Conservation (phyloP, 2,113 vertebrate species). For the Dicaeum eximium region DNA sequence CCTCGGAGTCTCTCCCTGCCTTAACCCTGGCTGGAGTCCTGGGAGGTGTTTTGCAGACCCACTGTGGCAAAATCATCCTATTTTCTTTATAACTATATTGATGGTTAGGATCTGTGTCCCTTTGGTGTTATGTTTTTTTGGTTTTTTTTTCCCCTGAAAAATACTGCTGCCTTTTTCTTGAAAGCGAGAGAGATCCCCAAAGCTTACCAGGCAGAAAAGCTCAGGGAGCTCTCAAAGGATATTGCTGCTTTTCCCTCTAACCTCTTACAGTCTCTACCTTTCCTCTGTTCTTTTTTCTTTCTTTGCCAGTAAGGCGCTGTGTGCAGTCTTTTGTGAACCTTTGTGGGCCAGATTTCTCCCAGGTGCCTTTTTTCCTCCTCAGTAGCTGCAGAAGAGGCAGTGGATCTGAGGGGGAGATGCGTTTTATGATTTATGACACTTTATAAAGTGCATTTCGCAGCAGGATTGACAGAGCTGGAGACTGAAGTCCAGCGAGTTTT, state of each 20-base stretch:
- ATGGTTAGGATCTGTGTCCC: background rate
- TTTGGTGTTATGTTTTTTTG: accelerated
- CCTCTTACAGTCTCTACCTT: constrained; percentile 29
- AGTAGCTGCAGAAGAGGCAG: constrained; percentile 33
- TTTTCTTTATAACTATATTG: background rate
- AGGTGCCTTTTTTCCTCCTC: constrained; percentile 59
- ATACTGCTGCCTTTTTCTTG: background rate
- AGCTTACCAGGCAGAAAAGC: constrained; percentile 11
- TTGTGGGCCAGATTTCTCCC: constrained; percentile 50
- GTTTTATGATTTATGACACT: constrained; percentile 47
- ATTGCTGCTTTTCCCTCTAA: constrained; percentile 27
- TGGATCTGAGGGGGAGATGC: constrained; percentile 15
- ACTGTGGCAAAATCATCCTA: background rate
- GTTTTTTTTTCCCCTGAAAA: background rate
- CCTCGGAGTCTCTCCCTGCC: background rate
- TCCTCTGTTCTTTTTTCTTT: constrained; percentile 45
- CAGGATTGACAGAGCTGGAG: constrained; percentile 22
- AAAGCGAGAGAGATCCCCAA: constrained; percentile 27
- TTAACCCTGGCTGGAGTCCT: background rate
- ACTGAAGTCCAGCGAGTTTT: background rate
- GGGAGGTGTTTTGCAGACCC: background rate
- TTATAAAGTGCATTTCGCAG: constrained; percentile 24
- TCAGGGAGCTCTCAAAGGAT: constrained; percentile 48
- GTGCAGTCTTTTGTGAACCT: constrained; percentile 67
- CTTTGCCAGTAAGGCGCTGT: constrained; percentile 30